Conservation (phyloP, 2,113 vertebrate genomes). For the Pyxicephalus adspersus region DNA sequence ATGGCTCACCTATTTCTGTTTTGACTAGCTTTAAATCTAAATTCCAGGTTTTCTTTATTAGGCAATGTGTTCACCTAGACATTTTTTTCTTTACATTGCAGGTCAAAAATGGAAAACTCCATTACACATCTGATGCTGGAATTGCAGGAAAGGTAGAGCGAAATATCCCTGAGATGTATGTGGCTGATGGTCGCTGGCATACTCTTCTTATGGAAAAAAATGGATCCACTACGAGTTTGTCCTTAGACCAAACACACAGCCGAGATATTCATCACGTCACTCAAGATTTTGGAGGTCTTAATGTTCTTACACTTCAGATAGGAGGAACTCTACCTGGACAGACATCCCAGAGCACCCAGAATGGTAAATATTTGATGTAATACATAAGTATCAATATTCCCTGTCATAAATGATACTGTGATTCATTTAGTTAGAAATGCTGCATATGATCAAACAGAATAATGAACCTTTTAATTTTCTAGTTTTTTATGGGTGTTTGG, state of each 20-base stretch:
- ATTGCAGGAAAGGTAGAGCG: conserved; percentile 92
- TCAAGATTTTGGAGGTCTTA: conserved; percentile 89
- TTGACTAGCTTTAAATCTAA: too few relatives aligned
- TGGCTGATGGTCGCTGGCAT: conserved; percentile 93
- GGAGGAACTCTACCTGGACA: conserved; percentile 85
- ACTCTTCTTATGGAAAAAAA: conserved; percentile 83
- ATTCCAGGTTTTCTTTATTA: too few relatives aligned
- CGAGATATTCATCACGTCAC: conserved; percentile 82
- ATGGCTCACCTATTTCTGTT: too few relatives aligned
- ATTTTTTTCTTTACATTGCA: conserved; percentile 57
- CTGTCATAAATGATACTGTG: not conserved
- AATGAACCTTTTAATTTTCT: too few relatives aligned
- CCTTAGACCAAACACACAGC: conserved; percentile 73
- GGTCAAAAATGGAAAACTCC: conserved; percentile 90
- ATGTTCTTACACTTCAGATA: conserved; percentile 87
- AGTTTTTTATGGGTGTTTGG: too few relatives aligned
- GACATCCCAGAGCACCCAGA: conserved; percentile 74
- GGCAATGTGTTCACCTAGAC: not conserved
- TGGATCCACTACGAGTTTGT: conserved; percentile 76
- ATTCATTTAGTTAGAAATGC: not conserved
- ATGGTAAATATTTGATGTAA: conserved; percentile 73
- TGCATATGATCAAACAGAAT: too few relatives aligned
- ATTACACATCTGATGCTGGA: conserved; percentile 90
- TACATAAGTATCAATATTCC: not conserved
- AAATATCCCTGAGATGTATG: conserved; percentile 77